Evolutionary conservation across 2,113 vertebrate genomes (phyloP).

Genomic region (Calidris pugnax): DNA sequence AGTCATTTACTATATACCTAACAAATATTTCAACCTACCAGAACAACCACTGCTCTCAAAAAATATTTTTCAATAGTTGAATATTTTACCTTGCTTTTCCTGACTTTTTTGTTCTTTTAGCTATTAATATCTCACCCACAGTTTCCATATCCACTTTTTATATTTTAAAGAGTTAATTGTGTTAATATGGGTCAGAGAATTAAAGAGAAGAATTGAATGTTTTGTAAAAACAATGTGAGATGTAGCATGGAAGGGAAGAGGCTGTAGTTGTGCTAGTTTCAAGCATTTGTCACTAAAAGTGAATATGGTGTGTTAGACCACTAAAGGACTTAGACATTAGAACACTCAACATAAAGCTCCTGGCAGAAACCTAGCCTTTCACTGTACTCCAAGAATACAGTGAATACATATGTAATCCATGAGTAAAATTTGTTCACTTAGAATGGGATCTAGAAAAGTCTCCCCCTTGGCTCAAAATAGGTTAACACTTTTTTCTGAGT

Average conservation of each 20-base stretch:
- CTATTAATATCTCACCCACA: not conserved
- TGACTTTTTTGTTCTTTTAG: not conserved
- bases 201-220: not conserved
- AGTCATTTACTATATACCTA: not conserved
- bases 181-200: not conserved
- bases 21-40: not conserved
- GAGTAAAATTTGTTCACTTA: not conserved
- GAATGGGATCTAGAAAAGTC: not conserved
- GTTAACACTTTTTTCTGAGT: not conserved
- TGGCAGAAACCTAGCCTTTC: not conserved
- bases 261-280: not conserved
- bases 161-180: not conserved
- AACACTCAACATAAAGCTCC: not conserved
- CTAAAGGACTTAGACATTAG: not conserved
- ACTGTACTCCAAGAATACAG: not conserved
- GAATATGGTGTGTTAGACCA: not conserved
- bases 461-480: not conserved
- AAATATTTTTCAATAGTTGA: not conserved
- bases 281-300: not conserved
- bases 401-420: not conserved
- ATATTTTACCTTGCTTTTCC: not conserved
- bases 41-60: not conserved
- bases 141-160: not conserved
- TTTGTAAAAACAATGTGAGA: not conserved
- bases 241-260: not conserved